Percentiles rank a stretch among this genome's conserved stretches.
These are phyloP conservation scores for Tenebrosternarchus preto DNA, from an alignment of 2,113 vertebrate genomes.

Conservation along the genomic window DNA sequence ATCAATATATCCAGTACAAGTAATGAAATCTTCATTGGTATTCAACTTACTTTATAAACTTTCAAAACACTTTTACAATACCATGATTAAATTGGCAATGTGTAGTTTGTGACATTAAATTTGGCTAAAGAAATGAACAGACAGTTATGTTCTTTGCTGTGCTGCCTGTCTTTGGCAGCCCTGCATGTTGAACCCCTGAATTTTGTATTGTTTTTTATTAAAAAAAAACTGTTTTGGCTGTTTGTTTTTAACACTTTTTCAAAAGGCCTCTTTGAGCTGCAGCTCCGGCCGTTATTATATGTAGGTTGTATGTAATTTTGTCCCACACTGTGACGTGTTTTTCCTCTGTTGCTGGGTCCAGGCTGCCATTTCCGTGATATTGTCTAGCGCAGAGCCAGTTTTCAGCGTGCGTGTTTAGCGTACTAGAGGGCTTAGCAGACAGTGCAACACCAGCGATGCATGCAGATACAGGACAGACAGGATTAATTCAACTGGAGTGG, in stretches of 20 bases:
- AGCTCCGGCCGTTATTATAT: conserved; percentile 8
- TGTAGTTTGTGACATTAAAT: no score
- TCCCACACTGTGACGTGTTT: conserved; percentile 15
- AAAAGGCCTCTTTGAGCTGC: background rate
- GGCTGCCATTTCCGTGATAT: conserved; percentile 27
- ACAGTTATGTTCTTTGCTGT: no score
- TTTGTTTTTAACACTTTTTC: background rate
- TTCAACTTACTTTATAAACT: no score
- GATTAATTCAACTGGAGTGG: conserved; percentile 48
- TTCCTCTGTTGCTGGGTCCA: conserved; percentile 13
- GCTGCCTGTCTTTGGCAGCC: no score
- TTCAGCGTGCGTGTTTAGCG: background rate
- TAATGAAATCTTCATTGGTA: no score
- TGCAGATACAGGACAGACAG: conserved; percentile 45
- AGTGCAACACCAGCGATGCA: conserved; percentile 42
- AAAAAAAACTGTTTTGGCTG: no score
- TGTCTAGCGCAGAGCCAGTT: conserved; percentile 31
- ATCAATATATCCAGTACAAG: no score
- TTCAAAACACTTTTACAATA: no score
- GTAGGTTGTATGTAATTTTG: background rate
- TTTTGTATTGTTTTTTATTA: background rate
- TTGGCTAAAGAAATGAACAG: no score
- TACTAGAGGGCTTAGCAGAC: conserved; percentile 17
- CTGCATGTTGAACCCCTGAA: no score
- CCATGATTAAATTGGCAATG: no score